These are phyloP conservation scores for Leptothorax acervorum DNA, from an alignment of 2,888 invertebrate species.

Conservation along the genomic window DNA sequence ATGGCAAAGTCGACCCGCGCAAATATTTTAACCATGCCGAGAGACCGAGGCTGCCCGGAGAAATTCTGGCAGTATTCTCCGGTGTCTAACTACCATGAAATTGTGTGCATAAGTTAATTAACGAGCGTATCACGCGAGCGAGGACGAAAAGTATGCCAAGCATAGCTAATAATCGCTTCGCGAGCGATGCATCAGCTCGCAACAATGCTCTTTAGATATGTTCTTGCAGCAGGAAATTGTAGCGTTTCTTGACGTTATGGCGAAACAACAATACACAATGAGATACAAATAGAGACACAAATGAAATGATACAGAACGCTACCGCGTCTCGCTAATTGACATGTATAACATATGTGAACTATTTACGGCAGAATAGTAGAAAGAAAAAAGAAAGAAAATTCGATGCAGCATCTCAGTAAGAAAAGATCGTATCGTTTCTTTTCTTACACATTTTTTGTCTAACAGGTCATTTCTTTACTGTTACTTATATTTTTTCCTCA, in stretches of 20 bases:
- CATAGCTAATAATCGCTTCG: constrained; percentile 20
- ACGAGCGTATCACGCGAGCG: constrained; percentile 3
- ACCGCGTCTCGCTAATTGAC: not conserved
- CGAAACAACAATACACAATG: not conserved
- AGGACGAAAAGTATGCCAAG: constrained; percentile 30
- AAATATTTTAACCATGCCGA: not conserved
- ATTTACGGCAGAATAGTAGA: not conserved
- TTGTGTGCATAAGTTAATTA: constrained; percentile 41
- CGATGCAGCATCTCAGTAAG: not conserved
- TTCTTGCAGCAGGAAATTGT: constrained; percentile 20
- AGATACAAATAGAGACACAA: not conserved
- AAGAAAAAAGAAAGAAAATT: not conserved
- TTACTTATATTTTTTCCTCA: not conserved
- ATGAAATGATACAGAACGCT: not conserved
- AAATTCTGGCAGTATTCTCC: constrained; percentile 18
- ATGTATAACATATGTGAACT: not conserved
- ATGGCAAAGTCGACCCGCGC: constrained; percentile 1
- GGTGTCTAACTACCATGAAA: constrained; percentile 26
- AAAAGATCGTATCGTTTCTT: not conserved
- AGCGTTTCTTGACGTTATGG: not conserved
- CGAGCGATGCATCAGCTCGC: constrained; percentile 16
- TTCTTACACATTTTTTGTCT: not conserved
- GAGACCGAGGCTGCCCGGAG: constrained; percentile 2
- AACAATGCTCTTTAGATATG: constrained; percentile 6
- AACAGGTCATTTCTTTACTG: not conserved